Percentiles rank a stretch among this genome's conserved stretches.
These are phyloP conservation scores for Lithophane ornitopus DNA, from an alignment of 2,888 invertebrate species.

Conservation along the genomic window DNA sequence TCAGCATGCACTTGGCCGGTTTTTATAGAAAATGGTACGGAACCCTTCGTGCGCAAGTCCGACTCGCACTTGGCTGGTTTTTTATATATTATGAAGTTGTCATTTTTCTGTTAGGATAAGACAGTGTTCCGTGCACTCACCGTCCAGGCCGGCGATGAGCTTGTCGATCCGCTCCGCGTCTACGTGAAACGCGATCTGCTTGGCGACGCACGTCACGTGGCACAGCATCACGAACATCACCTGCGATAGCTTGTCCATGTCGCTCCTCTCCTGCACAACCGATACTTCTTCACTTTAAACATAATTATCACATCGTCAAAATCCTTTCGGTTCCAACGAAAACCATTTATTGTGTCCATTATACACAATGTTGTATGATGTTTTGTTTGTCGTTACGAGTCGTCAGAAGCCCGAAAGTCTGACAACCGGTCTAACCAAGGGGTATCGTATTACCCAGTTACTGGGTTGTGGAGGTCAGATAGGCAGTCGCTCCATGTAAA, in stretches of 20 bases:
- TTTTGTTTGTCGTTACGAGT: no score
- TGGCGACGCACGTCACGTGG: slow-evolving; percentile 81
- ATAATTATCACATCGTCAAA: neutral
- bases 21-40: no score
- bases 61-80: no score
- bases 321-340: neutral
- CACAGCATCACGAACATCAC: slow-evolving; percentile 84
- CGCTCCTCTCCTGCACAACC: slow-evolving; percentile 71
- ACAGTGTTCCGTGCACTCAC: slow-evolving; percentile 14
- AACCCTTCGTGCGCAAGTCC: no score
- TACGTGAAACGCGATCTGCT: slow-evolving; percentile 78
- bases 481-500: no score
- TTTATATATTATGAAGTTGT: no score
- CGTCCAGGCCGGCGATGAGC: slow-evolving; percentile 58
- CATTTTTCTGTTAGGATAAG: no score
- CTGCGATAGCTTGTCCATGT: slow-evolving; percentile 79
- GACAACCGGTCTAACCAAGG: no score
- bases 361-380: neutral
- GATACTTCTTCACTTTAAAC: neutral
- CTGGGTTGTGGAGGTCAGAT: no score
- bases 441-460: no score
- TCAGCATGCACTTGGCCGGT: no score
- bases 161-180: slow-evolving; percentile 58
- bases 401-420: no score
- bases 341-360: neutral